Evolutionary conservation across 2,888 invertebrate genomes (phyloP).

Genomic region (Pollenia amentaria): DNA sequence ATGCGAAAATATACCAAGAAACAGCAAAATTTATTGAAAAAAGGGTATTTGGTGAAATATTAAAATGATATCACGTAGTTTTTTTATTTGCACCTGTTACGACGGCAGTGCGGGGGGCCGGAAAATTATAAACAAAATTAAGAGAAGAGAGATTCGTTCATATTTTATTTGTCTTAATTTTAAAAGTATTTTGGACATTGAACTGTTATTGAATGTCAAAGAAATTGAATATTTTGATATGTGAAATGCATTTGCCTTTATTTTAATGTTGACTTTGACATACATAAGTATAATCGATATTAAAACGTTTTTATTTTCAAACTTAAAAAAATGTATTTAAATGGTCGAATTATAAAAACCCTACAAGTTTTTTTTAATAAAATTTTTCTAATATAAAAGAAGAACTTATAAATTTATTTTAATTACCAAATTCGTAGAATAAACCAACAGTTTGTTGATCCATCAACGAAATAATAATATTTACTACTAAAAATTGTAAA

Average conservation of each 20-base stretch:
- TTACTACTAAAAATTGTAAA: no score
- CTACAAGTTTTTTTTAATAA: no score
- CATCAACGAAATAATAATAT: no score
- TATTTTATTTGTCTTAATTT: background rate
- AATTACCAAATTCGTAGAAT: no score
- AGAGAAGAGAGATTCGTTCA: background rate
- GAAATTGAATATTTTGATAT: constrained; percentile 27
- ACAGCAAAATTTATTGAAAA: constrained; percentile 39
- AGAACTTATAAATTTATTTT: no score
- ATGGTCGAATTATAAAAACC: no score
- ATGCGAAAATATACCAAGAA: constrained; percentile 12
- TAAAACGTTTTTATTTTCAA: no score
- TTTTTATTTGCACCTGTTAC: constrained; percentile 49
- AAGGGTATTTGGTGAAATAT: constrained; percentile 34
- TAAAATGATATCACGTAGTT: constrained; percentile 49
- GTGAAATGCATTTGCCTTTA: background rate
- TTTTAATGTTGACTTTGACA: constrained; percentile 30
- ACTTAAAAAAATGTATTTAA: no score
- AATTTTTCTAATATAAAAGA: no score
- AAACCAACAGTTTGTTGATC: no score
- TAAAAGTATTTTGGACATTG: constrained; percentile 23
- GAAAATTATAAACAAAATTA: background rate
- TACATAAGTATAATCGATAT: background rate
- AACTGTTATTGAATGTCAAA: constrained; percentile 37
- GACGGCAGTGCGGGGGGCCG: constrained; percentile 4